These are phyloP conservation scores for Hylaeus anthracinus DNA, from an alignment of 1,140 invertebrate species.

Conservation along the genomic window DNA sequence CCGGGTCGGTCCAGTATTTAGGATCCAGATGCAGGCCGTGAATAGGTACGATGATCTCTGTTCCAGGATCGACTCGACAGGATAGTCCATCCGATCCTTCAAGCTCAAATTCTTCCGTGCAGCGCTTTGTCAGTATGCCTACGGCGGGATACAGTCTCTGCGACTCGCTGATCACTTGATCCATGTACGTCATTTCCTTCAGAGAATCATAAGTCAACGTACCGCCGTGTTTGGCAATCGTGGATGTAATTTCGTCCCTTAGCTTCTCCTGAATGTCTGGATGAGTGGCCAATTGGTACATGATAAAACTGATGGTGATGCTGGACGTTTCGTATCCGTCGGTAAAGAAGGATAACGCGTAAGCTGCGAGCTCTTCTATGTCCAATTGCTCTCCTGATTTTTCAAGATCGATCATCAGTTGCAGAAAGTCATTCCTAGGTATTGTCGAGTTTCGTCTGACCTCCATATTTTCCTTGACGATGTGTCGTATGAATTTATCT, in stretches of 20 bases:
- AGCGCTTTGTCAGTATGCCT: slow-evolving; percentile 39
- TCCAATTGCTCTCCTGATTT: slow-evolving; percentile 55
- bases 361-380: slow-evolving; percentile 1
- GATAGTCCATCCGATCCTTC: slow-evolving; percentile 61
- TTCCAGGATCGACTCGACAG: slow-evolving; percentile 50
- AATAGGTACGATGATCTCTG: slow-evolving; percentile 72
- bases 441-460: slow-evolving; percentile 11
- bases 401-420: slow-evolving; percentile 53
- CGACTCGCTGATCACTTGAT: slow-evolving; percentile 59
- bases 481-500: slow-evolving; percentile 47
- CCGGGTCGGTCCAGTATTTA: slow-evolving; percentile 79
- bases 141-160: slow-evolving; percentile 49
- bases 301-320: slow-evolving; percentile 28
- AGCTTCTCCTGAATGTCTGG: slow-evolving; percentile 52
- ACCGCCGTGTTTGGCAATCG: slow-evolving; percentile 43
- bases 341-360: slow-evolving; percentile 57
- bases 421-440: slow-evolving; percentile 62
- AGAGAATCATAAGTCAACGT: slow-evolving; percentile 50
- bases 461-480: slow-evolving; percentile 35
- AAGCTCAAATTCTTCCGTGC: slow-evolving; percentile 50
- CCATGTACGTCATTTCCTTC: slow-evolving; percentile 64
- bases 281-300: slow-evolving; percentile 36
- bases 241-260: slow-evolving; percentile 42
- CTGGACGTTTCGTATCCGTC: slow-evolving; percentile 56
- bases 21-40: slow-evolving; percentile 77